Conservation (phyloP, 2,888 invertebrate species). For the Timandra comae region DNA sequence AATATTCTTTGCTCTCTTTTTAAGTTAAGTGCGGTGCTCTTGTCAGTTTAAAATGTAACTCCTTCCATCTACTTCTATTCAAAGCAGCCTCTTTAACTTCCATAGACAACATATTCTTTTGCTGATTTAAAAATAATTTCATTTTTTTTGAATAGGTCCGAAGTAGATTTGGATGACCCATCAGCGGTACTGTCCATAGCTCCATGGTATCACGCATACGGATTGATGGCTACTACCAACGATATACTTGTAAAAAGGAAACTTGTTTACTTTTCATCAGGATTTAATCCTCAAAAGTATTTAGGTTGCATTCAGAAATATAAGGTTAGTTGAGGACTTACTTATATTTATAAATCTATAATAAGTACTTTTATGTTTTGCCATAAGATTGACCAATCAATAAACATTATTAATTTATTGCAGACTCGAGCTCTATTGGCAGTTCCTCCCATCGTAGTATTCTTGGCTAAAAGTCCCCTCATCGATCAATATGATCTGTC, state of each 20-base stretch:
- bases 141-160: background rate
- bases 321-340: conserved; percentile 49
- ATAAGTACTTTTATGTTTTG: background rate
- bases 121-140: too few species aligned
- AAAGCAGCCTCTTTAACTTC: background rate
- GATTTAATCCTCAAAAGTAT: conserved; percentile 82
- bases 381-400: too few species aligned
- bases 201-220: conserved; percentile 89
- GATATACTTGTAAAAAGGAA: conserved; percentile 67
- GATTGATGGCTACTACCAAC: conserved; percentile 79
- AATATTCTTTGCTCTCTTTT: too few species aligned
- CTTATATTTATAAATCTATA: background rate
- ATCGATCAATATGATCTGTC: conserved; percentile 47
- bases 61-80: background rate
- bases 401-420: too few species aligned
- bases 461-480: conserved; percentile 47
- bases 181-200: conserved; percentile 74
- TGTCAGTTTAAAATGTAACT: too few species aligned
- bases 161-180: background rate
- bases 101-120: too few species aligned
- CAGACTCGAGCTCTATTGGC: conserved; percentile 41
- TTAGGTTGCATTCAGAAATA: conserved; percentile 77
- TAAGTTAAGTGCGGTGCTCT: too few species aligned
- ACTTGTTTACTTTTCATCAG: conserved; percentile 67
- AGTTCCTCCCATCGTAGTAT: conserved; percentile 55